These are phyloP conservation scores for Elachura formosa DNA, from an alignment of 2,113 vertebrate genomes.

Conservation along the genomic window DNA sequence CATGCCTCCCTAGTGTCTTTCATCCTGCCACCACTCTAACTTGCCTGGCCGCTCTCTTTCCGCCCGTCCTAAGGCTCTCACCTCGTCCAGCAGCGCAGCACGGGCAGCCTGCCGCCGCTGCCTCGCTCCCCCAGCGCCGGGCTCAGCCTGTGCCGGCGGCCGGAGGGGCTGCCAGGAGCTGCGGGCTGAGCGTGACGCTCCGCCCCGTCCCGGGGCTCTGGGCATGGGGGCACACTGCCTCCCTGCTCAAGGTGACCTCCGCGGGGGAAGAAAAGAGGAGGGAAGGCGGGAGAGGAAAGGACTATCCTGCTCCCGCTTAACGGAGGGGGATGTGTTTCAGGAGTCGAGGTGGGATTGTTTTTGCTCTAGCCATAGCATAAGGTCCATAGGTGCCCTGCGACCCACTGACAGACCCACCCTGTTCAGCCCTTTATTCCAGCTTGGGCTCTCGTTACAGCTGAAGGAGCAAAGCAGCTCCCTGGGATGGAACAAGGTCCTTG, in stretches of 20 bases:
- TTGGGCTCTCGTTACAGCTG: neutral
- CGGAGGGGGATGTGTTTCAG: neutral
- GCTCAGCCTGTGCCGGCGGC: neutral
- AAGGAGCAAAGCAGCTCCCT: neutral
- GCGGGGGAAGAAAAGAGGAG: neutral
- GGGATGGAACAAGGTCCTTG: neutral
- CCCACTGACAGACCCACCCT: neutral
- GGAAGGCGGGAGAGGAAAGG: fast-evolving
- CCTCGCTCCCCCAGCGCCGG: neutral
- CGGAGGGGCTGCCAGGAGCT: constrained; percentile 3
- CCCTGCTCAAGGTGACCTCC: constrained; percentile 38
- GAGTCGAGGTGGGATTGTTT: neutral
- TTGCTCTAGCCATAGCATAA: neutral
- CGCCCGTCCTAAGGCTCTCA: neutral
- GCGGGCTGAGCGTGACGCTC: constrained; percentile 20
- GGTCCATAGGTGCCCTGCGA: neutral
- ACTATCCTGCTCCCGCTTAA: neutral
- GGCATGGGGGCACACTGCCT: neutral
- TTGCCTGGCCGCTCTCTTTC: neutral
- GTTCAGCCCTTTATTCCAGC: neutral
- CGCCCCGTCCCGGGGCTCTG: constrained; percentile 26
- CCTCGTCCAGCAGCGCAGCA: constrained; percentile 8
- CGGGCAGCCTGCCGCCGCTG: neutral
- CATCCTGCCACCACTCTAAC: neutral
- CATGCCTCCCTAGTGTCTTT: fast-evolving